Base-by-base conservation (phyloP, 2,888 invertebrate genomes). In the Blera fallax region DNA sequence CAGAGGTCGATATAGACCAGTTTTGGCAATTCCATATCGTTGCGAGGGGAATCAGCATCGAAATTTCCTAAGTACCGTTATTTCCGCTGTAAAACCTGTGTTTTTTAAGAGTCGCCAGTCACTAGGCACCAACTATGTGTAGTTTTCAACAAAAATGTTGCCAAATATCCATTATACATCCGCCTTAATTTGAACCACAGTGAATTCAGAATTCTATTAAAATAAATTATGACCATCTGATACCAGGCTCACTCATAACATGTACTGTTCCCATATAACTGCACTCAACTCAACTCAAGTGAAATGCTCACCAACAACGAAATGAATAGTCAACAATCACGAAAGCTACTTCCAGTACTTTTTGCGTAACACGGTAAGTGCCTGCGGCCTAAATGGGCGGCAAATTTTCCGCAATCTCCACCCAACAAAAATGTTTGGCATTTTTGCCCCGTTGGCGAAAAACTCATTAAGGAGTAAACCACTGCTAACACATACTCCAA, bases 381-480 rank as follows among this genome's bases (percentile, higher is more conserved):
- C 56, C 43, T 64, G 73, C 21, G 62, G 73, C 43, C 62, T 64
- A 43, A 21, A 64, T 64, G 54, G 62, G 54, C n/a, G 50, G 73
- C 21, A 40, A 60, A 73, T 54, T 64, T 29, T 14, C 48, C 72
- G 48, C 60, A 58, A 72, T 60, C 60, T 50, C 37, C 21, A 48
- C 72, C 60, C 58, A 50, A 37, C 72, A 37, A 50, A 72, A 72
- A 72, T 52, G 50, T 74, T 43, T 62, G 64, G 50, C n/a, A 74
- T 54, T 74, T 62, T 43, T 64, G 21, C 62, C 52, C 62, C 37
- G 27, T 43, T 54, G 73, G 73, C 50, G 62, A 40, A 74, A 52
- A 74, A 64, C 73, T 74, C 62, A 64, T 74, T 74, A 74, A 64
- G 73, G 29, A 74, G 73, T 43, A 54, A 52, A 74, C 62, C 43